Evolutionary conservation across 37 sponge, comb jelly and placozoan genomes (phyloP), one percentile per base, ranked within the genome.

Genomic region (Halisarca cf. caerulea): DNA sequence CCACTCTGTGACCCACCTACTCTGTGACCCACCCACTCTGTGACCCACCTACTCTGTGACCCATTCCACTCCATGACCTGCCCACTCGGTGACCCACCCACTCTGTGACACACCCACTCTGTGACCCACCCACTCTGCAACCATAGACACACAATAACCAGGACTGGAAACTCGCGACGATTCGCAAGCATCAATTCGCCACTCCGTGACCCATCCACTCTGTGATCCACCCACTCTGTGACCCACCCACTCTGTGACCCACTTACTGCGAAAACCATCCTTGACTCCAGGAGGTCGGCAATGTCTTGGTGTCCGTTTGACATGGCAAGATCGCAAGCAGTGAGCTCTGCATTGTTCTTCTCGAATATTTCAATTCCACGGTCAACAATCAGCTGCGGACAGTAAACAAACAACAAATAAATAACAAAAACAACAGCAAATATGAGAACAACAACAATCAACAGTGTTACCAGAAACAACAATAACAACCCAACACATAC

Each of bases 191-290:
- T 15, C 58, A 4, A 9, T 53, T 3, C 57, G 15, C 11, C 0
- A 21, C 36, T n/a, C n/a, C n/a, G n/a, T n/a, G n/a, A n/a, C n/a
- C n/a, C n/a, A n/a, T n/a, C n/a, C n/a, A n/a, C n/a, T n/a, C n/a
- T n/a, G n/a, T n/a, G n/a, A n/a, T n/a, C n/a, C n/a, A n/a, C n/a
- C n/a, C n/a, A n/a, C n/a, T n/a, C n/a, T n/a, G n/a, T n/a, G n/a
- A n/a, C n/a, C n/a, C n/a, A n/a, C n/a, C n/a, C n/a, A n/a, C n/a
- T n/a, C n/a, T n/a, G n/a, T n/a, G n/a, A 53, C 11, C 0, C 33
- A 84, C 94, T 91, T 74, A 96, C 97, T 14, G 86, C 42, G 58
- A 96, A 96, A 11, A 96, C 94, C 92, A 96, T 93, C 27, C 77
- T 84, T 8, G 90, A 44, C 82, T 96, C 97, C 0, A 96, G 81